A percentile compares a stretch with the other conserved stretches of the same genome.
Evolutionary conservation across 30 jellyfish, hydroid and myxozoan species (phyloP).

Genomic region (Nemopilema nomurai): DNA sequence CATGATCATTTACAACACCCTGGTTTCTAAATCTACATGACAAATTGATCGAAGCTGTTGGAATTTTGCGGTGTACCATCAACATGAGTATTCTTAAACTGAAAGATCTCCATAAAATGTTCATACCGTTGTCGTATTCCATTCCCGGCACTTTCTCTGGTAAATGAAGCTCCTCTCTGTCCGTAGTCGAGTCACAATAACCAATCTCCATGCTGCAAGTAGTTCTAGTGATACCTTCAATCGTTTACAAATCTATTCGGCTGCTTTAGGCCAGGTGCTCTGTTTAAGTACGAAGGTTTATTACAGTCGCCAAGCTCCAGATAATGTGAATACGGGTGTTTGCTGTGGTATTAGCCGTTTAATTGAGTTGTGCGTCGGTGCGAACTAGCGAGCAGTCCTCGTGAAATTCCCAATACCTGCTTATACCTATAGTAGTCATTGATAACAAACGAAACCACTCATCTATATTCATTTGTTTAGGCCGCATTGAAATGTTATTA

Average conservation of each 20-base stretch:
- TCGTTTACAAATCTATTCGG: background rate
- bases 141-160: constrained; percentile 74
- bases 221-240: background rate
- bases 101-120: background rate
- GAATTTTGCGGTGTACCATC: background rate
- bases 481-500: background rate
- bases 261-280: constrained; percentile 16
- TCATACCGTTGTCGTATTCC: constrained; percentile 12
- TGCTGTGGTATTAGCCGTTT: background rate
- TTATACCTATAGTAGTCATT: background rate
- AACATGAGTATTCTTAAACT: background rate
- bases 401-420: background rate
- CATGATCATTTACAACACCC: background rate
- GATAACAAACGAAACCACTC: background rate
- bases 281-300: background rate
- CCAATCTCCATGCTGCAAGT: constrained; percentile 41
- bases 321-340: background rate
- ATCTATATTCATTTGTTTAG: background rate
- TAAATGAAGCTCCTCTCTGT: constrained; percentile 63
- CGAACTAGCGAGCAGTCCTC: background rate
- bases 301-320: background rate
- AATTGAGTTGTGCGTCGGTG: background rate
- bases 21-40: background rate
- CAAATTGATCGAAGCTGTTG: background rate
- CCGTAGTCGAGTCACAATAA: constrained; percentile 65